phyloP scores from a whole-genome alignment of 2,113 vertebrate genomes.

The Pedionomus torquatus region DNA sequence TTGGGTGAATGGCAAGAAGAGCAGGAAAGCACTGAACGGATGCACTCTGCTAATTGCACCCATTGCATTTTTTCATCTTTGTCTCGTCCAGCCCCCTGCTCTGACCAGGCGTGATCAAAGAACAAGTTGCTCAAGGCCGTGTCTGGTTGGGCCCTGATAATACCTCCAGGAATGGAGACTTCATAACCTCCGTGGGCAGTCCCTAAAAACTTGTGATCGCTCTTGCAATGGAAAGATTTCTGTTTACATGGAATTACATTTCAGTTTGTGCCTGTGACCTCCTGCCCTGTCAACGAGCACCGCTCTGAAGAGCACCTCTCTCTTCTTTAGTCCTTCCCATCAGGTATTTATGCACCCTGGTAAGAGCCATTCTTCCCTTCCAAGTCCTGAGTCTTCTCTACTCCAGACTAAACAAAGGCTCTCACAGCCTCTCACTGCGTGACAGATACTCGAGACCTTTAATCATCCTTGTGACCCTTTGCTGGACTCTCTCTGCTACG shows the following conservation, averaged over 20 bases:
- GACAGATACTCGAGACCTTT: neutral
- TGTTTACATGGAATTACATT: neutral
- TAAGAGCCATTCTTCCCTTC: neutral
- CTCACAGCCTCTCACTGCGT: neutral
- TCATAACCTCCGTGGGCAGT: neutral
- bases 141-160: neutral
- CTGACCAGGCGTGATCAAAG: neutral
- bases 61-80: neutral
- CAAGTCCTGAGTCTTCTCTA: neutral
- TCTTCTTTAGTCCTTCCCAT: neutral
- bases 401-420: neutral
- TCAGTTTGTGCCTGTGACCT: neutral
- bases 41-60: neutral
- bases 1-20: neutral
- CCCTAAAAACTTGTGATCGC: neutral
- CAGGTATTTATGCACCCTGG: neutral
- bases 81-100: neutral
- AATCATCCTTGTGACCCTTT: neutral
- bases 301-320: neutral
- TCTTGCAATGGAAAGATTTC: neutral
- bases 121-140: neutral
- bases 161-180: neutral
- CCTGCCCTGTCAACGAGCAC: neutral
- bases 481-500: neutral
- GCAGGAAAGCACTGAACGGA: neutral